Percentiles rank a stretch among this genome's conserved stretches.
Conservation (phyloP, 2,888 invertebrate genomes). For the Caenorhabditis sp. region DNA sequence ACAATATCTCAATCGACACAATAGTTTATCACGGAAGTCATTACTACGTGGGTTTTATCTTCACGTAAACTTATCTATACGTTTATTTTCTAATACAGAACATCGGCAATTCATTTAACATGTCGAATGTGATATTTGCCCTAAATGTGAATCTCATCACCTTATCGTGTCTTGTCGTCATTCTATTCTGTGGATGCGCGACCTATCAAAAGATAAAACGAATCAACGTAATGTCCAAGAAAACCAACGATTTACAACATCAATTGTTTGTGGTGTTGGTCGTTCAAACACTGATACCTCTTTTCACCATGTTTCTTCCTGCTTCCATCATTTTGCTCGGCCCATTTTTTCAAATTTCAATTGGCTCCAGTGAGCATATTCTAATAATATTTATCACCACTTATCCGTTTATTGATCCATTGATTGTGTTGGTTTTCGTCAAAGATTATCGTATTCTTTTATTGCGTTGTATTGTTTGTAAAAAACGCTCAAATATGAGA, state of each 20-base stretch:
- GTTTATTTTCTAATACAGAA: conserved; percentile 6
- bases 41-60: conserved; percentile 20
- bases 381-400: conserved; percentile 22
- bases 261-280: background rate
- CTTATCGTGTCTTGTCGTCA: background rate
- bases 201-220: background rate
- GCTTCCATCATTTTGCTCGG: conserved; percentile 22
- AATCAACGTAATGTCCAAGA: background rate
- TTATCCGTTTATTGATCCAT: conserved; percentile 33
- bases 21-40: background rate
- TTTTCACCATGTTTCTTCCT: conserved; percentile 31
- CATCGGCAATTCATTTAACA: conserved; percentile 8
- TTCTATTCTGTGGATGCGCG: background rate
- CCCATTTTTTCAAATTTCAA: conserved; percentile 16
- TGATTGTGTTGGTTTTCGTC: conserved; percentile 29
- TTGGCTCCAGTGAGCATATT: conserved; percentile 12
- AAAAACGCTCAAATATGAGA: too few species aligned
- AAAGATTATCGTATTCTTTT: conserved; percentile 25
- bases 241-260: background rate
- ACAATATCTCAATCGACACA: too few species aligned
- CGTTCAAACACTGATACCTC: conserved; percentile 25
- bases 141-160: conserved; percentile 22
- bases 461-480: too few species aligned
- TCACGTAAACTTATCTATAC: background rate
- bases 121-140: conserved; percentile 16